phyloP scores from a whole-genome alignment of 92 coral and sea anemone species.

The Siderastrea radians region DNA sequence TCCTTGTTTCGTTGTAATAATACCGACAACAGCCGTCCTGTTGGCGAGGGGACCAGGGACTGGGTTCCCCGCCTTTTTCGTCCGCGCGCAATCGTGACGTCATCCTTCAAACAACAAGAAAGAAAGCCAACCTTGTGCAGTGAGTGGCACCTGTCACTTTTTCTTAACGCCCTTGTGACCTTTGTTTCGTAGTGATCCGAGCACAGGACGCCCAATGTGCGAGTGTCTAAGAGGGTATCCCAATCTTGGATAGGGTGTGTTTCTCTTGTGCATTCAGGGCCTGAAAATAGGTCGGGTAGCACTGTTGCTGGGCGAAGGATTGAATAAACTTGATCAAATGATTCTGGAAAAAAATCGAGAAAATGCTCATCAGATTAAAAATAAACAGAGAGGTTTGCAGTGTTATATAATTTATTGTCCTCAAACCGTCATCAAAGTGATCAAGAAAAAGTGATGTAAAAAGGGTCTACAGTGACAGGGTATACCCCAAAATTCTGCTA shows the following conservation, averaged over 20 bases:
- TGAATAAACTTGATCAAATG: conserved; percentile 89
- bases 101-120: not conserved
- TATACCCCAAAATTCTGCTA: too few species aligned
- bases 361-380: too few species aligned
- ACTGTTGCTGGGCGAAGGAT: conserved; percentile 89
- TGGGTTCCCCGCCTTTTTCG: conserved; percentile 2
- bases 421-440: too few species aligned
- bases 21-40: not conserved
- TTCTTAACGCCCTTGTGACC: not conserved
- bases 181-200: not conserved
- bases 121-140: not conserved
- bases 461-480: too few species aligned
- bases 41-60: not conserved
- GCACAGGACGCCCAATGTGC: not conserved
- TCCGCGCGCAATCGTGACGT: conserved; percentile 1
- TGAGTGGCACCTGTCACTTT: too few species aligned
- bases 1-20: not conserved
- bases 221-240: conserved; percentile 59
- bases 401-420: too few species aligned
- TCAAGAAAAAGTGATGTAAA: too few species aligned
- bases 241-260: conserved; percentile 92
- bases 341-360: conserved; percentile 55
- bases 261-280: conserved; percentile 91
- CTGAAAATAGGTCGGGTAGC: conserved; percentile 87
- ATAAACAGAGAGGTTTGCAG: not conserved